These are phyloP conservation scores for Eufriesea mexicana DNA, from an alignment of 1,140 invertebrate species.

Conservation along the genomic window DNA sequence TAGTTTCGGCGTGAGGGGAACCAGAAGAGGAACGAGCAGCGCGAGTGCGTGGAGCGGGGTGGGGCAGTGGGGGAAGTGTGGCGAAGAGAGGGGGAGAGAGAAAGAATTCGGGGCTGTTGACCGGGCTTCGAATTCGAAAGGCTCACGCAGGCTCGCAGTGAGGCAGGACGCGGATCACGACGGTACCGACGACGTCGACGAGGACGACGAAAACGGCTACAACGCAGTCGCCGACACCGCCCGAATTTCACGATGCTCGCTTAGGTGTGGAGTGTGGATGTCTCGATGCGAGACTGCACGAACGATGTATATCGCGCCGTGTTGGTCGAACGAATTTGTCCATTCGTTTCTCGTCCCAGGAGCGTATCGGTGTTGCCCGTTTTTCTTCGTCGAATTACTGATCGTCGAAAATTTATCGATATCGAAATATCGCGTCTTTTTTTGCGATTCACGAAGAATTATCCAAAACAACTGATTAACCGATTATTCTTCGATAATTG, in stretches of 20 bases:
- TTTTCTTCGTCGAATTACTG: neutral
- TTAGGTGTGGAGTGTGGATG: neutral
- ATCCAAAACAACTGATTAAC: no score
- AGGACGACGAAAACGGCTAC: conserved; percentile 40
- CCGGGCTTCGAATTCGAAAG: conserved; percentile 73
- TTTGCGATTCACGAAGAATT: no score
- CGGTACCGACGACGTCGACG: conserved; percentile 45
- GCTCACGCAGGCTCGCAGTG: conserved; percentile 79
- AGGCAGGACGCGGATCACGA: conserved; percentile 78
- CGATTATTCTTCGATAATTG: no score
- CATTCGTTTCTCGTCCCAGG: neutral
- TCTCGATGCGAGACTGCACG: neutral
- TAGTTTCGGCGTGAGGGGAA: neutral
- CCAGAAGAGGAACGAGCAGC: neutral
- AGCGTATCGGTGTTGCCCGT: neutral
- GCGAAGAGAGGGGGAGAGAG: conserved; percentile 5
- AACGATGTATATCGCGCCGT: neutral
- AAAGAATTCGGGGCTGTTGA: conserved; percentile 75
- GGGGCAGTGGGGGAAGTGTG: neutral
- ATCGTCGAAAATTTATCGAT: no score
- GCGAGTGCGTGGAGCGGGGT: neutral
- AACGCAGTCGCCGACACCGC: conserved; percentile 50
- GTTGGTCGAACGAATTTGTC: neutral
- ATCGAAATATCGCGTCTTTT: no score
- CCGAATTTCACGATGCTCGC: conserved; percentile 63